Evolutionary conservation across 2,113 vertebrate species (phyloP), one percentile per base, ranked within the genome.

Genomic region (Andinoacara biseriatus): DNA sequence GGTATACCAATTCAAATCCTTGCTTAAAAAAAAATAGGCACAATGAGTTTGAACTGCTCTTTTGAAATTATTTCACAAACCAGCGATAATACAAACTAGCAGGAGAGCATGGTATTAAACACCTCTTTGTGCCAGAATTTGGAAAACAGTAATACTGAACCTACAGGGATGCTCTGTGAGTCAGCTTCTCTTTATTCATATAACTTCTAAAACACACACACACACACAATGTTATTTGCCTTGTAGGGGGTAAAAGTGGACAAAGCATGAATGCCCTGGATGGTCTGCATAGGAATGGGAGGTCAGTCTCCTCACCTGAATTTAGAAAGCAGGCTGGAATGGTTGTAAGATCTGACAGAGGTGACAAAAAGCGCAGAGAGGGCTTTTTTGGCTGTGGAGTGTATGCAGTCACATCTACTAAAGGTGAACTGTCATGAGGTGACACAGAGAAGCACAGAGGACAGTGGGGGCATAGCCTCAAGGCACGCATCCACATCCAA

Each of bases 371-470:
- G 65, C 74, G 81, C 11, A 80, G 78, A 85, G 31, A 29, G 24
- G 76, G 24, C 22, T 78, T 67, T 67, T 87, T 88, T 76, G 76
- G 78, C 76, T 52, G 5, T 52, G 82, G 62, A 11, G 8, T 67
- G 29, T 65, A 22, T 60, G 78, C 65, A 76, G 87, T 87, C 88
- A 81, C 79, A 84, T 90, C 80, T 17, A 60, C 77, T 90, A 29
- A 7, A 9, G n/a, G 67, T 78, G 60, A 86, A 72, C 2, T 17
- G 74, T 75, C 5, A 61, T 69, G 81, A 86, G 81, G 78, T 81
- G 90, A 86, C 91, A 81, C 52, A 33, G 67, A 75, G 74, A 78
- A 80, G 56, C 54, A 58, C 80, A 80, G 72, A 86, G 89, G 84
- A 74, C 81, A 63, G 85, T 26, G 80, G 40, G 69, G 15, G 58